phyloP scores from a whole-genome alignment of 2,113 vertebrate species.

The Nesospiza acunhae region DNA sequence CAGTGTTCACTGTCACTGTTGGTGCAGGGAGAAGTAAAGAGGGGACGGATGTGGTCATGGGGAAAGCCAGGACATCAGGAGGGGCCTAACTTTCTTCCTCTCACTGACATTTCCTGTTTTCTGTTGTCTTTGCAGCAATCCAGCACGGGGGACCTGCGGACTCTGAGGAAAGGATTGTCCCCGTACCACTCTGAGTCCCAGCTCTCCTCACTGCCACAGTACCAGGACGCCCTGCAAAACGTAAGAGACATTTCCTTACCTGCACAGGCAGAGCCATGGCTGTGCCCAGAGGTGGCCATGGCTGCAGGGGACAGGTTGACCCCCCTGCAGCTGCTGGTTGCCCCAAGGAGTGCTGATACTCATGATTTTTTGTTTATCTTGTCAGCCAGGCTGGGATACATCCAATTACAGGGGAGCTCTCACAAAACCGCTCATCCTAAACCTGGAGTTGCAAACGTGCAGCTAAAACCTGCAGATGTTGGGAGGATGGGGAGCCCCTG shows the following conservation, averaged over 20 bases:
- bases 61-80: neutral
- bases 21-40: neutral
- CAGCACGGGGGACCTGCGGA: constrained; percentile 86
- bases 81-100: neutral
- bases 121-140: constrained; percentile 74
- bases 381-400: neutral
- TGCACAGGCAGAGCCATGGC: fast-evolving
- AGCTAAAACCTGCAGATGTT: neutral
- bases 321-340: neutral
- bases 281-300: neutral
- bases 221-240: constrained; percentile 87
- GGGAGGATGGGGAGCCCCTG: neutral
- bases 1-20: neutral
- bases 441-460: fast-evolving
- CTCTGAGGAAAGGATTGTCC: constrained; percentile 88
- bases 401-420: neutral
- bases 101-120: neutral
- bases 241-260: constrained; percentile 71
- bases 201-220: constrained; percentile 87
- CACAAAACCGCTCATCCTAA: neutral
- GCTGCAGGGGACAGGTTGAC: neutral
- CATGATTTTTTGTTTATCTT: neutral
- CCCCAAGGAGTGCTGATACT: neutral
- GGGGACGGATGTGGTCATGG: neutral
- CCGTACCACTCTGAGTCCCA: constrained; percentile 94